Evolutionary conservation across 2,113 vertebrate genomes (phyloP), one percentile per base, ranked within the genome.

Genomic region (Piaya cayana): DNA sequence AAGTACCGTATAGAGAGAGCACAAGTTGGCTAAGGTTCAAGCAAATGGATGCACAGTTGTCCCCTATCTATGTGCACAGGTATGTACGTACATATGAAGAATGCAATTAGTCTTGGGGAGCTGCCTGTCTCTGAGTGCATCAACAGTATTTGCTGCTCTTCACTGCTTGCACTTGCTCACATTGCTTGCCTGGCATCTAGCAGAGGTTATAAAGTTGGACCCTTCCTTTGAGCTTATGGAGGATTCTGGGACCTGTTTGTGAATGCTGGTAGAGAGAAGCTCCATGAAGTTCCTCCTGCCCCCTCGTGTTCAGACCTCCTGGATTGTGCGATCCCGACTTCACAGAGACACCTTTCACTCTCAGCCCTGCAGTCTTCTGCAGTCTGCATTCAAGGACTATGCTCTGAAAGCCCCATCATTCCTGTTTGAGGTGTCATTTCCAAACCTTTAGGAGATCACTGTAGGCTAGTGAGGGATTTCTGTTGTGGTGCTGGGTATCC

Each of bases 291-390:
- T 85, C 34, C 6, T 82, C 4, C 45, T 88, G 55, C 23, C 32
- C 25, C 8, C 3, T 30, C 58, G 67, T 1, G 1, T 53, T 96
- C n/a, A 70, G 12, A 3, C 5, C 2, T 84, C 45, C 69, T 7
- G 7, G 19, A 34, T 78, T 22, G 5, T 47, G n/a, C 22, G 45
- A 9, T 52, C 10, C 15, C 50, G 13, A 12, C 8, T 36, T 60
- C 1, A 0, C 42, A 52, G 50, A 52, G 42, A 36, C 50, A 22
- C 5, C 0, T 55, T 45, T 43, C 74, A 8, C 14, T 29, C 34
- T 50, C 75, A 58, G 49, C 20, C 12, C 20, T n/a, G n/a, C n/a
- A n/a, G n/a, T n/a, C 43, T 64, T 45, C 49, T 64, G 37, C 70
- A 34, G 1, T 45, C 50, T 70, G 13, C 64, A 23, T 30, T 37